Conservation (phyloP, 1,140 invertebrate species). For the Hestina assimilis region DNA sequence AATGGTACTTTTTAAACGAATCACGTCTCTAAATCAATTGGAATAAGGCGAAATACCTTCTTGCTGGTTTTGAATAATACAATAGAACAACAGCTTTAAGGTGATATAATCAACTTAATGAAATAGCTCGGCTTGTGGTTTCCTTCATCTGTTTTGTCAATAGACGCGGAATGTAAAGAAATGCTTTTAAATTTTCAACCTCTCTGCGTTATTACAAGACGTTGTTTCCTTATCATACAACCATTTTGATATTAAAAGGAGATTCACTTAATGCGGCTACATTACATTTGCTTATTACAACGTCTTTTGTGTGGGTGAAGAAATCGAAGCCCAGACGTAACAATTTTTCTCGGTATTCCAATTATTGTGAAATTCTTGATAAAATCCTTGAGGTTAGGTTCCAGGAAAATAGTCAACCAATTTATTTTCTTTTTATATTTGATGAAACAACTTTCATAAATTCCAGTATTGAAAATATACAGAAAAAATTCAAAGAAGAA, state of each 20-base stretch:
- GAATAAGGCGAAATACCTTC: not conserved
- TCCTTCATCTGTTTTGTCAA: slow-evolving; percentile 3
- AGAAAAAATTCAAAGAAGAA: too few species aligned
- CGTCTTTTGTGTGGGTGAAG: too few species aligned
- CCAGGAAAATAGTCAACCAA: too few species aligned
- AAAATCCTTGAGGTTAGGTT: too few species aligned
- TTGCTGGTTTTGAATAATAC: not conserved
- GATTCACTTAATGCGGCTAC: too few species aligned
- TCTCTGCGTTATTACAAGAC: slow-evolving; percentile 12
- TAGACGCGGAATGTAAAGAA: slow-evolving; percentile 4
- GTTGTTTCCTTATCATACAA: not conserved
- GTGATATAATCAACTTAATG: slow-evolving; percentile 49
- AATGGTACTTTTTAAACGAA: not conserved
- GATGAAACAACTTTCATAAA: too few species aligned
- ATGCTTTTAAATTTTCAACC: slow-evolving; percentile 16
- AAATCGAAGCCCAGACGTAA: too few species aligned
- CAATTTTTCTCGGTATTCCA: too few species aligned
- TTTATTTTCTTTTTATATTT: too few species aligned
- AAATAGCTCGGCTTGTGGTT: slow-evolving; percentile 25
- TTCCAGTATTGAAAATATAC: too few species aligned
- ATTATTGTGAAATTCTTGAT: too few species aligned
- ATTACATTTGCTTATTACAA: too few species aligned
- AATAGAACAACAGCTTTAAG: slow-evolving; percentile 25
- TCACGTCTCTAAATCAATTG: not conserved
- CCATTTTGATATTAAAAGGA: slow-evolving; percentile 4